Conservation (phyloP, 2,113 vertebrate genomes). For the human region DNA sequence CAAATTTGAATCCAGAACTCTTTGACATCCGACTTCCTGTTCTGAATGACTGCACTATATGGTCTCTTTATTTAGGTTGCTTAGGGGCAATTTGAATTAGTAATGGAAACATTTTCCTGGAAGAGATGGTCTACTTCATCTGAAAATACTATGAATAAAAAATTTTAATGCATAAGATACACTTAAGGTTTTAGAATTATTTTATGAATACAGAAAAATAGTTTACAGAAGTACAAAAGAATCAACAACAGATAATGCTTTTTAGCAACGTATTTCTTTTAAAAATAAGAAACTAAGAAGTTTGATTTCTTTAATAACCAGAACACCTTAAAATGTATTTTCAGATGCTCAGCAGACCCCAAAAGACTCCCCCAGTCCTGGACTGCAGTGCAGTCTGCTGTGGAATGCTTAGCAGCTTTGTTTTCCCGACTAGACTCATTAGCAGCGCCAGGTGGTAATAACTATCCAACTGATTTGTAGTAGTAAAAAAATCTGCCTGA, state of each 20-base stretch:
- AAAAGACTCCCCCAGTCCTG: background rate
- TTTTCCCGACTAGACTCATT: conserved; percentile 72
- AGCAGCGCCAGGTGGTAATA: conserved; percentile 75
- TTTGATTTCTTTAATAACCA: conserved; percentile 24
- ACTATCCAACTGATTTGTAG: conserved; percentile 73
- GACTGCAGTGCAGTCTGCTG: conserved; percentile 19
- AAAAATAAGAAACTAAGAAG: background rate
- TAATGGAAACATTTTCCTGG: conserved; percentile 9
- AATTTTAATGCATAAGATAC: conserved; percentile 6
- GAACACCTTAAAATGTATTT: conserved; percentile 58
- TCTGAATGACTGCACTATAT: background rate
- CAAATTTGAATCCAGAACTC: conserved; percentile 4
- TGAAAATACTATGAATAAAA: conserved; percentile 15
- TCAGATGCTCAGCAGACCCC: conserved; percentile 49
- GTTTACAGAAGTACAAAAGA: background rate
- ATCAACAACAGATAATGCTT: background rate
- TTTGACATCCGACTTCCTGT: background rate
- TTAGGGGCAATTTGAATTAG: conserved; percentile 16
- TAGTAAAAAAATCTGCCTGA: conserved; percentile 63
- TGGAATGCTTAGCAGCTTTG: conserved; percentile 60
- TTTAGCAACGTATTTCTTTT: conserved; percentile 19
- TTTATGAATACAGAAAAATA: conserved; percentile 4
- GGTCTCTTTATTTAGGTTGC: background rate
- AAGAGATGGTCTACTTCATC: conserved; percentile 8
- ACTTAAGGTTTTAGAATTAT: conserved; percentile 32